phyloP scores from a whole-genome alignment of 2,113 vertebrate genomes.

The Phylloscopus trochiloides region DNA sequence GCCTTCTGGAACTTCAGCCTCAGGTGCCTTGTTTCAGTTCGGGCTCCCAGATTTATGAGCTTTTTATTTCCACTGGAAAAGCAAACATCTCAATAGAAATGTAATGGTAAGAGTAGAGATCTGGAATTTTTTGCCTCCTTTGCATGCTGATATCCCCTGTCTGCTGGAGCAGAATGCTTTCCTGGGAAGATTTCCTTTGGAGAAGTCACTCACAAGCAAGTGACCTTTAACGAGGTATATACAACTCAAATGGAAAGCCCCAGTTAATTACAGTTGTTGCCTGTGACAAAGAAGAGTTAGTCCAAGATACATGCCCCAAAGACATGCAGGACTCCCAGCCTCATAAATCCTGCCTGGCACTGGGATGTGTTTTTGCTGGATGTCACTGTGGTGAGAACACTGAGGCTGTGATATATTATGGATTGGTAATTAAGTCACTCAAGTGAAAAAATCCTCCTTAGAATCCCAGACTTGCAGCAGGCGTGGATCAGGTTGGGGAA shows the following conservation, averaged over 20 bases:
- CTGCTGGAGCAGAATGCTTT: neutral
- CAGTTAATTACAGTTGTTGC: neutral
- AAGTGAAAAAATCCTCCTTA: neutral
- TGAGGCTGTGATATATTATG: neutral
- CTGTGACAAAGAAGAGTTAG: neutral
- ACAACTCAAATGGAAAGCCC: neutral
- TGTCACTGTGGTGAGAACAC: neutral
- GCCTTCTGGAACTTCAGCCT: constrained; percentile 89
- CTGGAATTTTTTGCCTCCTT: neutral
- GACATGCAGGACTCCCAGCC: neutral
- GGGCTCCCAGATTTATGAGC: neutral
- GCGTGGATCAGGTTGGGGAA: neutral
- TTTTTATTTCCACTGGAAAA: constrained; percentile 1
- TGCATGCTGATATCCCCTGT: neutral
- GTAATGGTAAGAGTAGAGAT: neutral
- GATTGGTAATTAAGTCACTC: neutral
- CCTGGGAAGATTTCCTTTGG: neutral
- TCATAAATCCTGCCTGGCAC: neutral
- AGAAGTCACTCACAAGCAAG: neutral
- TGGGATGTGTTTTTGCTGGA: neutral
- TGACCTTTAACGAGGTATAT: constrained; percentile 8
- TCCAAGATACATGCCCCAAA: neutral
- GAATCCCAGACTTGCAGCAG: neutral
- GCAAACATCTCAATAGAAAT: neutral
- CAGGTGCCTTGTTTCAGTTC: constrained; percentile 24